phyloP scores from a whole-genome alignment of 23 tunicate genomes.

The Styela clava region DNA sequence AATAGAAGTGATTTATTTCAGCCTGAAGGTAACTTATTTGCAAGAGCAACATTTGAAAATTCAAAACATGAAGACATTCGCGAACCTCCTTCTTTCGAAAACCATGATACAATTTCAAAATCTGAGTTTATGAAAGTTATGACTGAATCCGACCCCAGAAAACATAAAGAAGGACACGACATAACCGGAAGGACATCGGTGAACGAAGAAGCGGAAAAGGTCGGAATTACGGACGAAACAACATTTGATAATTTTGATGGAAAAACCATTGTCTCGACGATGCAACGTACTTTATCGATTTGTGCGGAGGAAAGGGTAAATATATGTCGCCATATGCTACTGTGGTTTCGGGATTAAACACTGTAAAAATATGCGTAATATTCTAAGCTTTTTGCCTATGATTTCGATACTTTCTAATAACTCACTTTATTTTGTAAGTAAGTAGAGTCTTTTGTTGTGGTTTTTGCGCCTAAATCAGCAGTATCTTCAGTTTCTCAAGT shows the following conservation, averaged over 20 bases:
- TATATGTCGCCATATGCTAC: too few relatives aligned
- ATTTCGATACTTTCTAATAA: too few relatives aligned
- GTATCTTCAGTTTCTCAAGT: too few relatives aligned
- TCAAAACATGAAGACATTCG: not conserved
- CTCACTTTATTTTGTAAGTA: too few relatives aligned
- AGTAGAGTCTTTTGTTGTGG: too few relatives aligned
- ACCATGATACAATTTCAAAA: not conserved
- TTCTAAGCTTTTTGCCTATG: too few relatives aligned
- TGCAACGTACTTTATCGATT: not conserved
- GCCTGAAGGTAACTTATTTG: conserved; percentile 22
- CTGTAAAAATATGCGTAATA: too few relatives aligned
- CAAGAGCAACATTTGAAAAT: not conserved
- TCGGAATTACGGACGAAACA: not conserved
- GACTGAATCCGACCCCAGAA: not conserved
- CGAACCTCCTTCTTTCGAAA: not conserved
- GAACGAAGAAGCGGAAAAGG: not conserved
- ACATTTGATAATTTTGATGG: conserved; percentile 6
- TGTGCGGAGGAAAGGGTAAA: not conserved
- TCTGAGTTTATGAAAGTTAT: not conserved
- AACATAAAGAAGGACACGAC: not conserved
- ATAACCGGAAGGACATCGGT: not conserved
- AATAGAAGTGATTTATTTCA: not conserved
- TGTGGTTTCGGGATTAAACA: too few relatives aligned
- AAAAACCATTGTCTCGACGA: conserved; percentile 1
- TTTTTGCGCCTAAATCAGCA: too few relatives aligned